Conservation (phyloP, 2,888 invertebrate species). For the Chrysopilus asiliformis region DNA sequence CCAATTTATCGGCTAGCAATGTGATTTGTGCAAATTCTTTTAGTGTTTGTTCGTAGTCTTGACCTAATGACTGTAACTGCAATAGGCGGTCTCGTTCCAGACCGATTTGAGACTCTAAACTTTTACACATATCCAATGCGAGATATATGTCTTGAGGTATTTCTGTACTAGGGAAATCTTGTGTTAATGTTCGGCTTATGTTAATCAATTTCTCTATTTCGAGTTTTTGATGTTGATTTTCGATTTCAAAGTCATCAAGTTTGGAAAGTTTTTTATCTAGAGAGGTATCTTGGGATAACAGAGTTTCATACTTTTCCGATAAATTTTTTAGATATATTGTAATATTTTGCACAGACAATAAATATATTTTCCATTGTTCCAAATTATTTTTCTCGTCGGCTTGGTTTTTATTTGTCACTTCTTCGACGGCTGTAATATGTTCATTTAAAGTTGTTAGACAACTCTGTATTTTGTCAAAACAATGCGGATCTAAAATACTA, state of each 20-base stretch:
- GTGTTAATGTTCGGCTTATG: constrained; percentile 47
- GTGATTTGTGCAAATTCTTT: constrained; percentile 78
- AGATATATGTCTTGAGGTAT: constrained; percentile 51
- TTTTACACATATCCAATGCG: constrained; percentile 52
- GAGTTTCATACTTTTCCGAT: constrained; percentile 26
- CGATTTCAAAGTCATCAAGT: constrained; percentile 55
- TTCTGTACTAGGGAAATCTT: constrained; percentile 54
- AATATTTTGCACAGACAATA: constrained; percentile 45
- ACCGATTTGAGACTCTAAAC: constrained; percentile 54
- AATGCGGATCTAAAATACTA: no score
- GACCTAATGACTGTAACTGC: constrained; percentile 60
- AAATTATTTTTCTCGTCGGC: constrained; percentile 45
- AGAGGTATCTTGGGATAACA: constrained; percentile 42
- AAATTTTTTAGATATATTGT: constrained; percentile 22
- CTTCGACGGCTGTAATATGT: constrained; percentile 57
- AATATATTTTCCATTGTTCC: constrained; percentile 57
- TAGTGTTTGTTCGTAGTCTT: constrained; percentile 78
- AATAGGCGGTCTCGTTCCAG: constrained; percentile 62
- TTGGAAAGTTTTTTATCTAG: constrained; percentile 52
- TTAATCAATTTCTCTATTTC: constrained; percentile 48
- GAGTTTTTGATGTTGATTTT: constrained; percentile 48
- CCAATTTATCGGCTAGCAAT: constrained; percentile 65
- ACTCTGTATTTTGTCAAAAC: constrained; percentile 39
- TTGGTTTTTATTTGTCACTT: constrained; percentile 48
- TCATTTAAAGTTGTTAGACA: constrained; percentile 46